A percentile compares a stretch with the other conserved stretches of the same genome.
phyloP scores from a whole-genome alignment of 1,140 invertebrate species.

The Aphaenogaster ashmeadi region DNA sequence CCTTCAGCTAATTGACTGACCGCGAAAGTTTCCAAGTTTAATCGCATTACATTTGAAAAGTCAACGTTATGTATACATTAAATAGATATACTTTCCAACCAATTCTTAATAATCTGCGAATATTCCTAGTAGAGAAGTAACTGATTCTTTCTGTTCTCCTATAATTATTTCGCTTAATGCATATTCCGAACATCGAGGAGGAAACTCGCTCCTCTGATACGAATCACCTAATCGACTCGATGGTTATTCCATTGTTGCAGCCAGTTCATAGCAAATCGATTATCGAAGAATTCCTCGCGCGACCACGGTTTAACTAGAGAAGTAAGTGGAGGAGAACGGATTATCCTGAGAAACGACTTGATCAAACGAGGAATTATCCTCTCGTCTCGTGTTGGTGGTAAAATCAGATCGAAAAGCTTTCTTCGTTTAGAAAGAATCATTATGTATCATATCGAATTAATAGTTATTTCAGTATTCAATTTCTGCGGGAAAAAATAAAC shows the following conservation, averaged over 20 bases:
- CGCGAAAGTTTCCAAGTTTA: slow-evolving; percentile 67
- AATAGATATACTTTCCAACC: not conserved
- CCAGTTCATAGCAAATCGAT: slow-evolving; percentile 56
- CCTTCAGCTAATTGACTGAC: slow-evolving; percentile 19
- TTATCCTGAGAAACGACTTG: slow-evolving; percentile 36
- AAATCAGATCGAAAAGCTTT: not conserved
- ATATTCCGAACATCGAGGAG: slow-evolving; percentile 20
- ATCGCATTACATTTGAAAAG: slow-evolving; percentile 43
- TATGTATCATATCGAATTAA: not conserved
- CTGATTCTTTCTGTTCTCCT: not conserved
- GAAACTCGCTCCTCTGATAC: not conserved
- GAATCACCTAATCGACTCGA: slow-evolving; percentile 51
- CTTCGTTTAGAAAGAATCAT: not conserved
- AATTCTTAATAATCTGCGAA: slow-evolving; percentile 4
- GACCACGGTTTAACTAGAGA: slow-evolving; percentile 45
- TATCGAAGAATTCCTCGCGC: slow-evolving; percentile 57
- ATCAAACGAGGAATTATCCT: slow-evolving; percentile 50
- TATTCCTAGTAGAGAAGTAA: not conserved
- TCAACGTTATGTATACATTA: not conserved
- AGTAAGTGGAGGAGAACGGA: not conserved
- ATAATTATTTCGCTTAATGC: slow-evolving; percentile 30
- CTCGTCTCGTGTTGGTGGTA: slow-evolving; percentile 9
- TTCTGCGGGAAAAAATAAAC: not conserved
- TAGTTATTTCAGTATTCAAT: not conserved
- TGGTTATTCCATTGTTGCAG: slow-evolving; percentile 22